phyloP scores from a whole-genome alignment of 2,888 invertebrate species.

The Hyposoter dolosus region DNA sequence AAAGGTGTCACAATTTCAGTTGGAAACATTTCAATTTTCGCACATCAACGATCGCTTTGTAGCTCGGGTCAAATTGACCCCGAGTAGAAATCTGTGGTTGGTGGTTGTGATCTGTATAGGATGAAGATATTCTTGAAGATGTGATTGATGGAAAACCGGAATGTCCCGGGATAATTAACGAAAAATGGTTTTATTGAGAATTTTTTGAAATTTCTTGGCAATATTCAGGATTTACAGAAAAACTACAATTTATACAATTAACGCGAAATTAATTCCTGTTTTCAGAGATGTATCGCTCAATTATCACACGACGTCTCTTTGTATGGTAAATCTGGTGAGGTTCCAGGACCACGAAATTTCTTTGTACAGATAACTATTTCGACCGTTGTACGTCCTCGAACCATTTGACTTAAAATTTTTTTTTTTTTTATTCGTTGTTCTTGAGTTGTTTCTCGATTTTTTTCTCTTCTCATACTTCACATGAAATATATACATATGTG shows the following conservation, averaged over 20 bases:
- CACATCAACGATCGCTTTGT: too few relatives aligned
- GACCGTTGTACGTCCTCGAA: slow-evolving; percentile 62
- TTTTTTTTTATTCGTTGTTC: slow-evolving; percentile 60
- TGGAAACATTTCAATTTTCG: too few relatives aligned
- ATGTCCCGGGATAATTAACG: too few relatives aligned
- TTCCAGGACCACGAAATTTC: slow-evolving; percentile 50
- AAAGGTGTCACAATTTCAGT: too few relatives aligned
- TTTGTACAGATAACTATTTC: slow-evolving; percentile 63
- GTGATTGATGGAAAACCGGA: too few relatives aligned
- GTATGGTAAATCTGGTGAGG: slow-evolving; percentile 31
- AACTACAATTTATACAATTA: not conserved
- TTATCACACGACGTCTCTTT: slow-evolving; percentile 41
- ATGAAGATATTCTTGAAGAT: too few relatives aligned
- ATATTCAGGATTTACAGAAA: not conserved
- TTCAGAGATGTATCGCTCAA: slow-evolving; percentile 35
- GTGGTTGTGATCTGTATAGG: too few relatives aligned
- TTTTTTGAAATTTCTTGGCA: not conserved
- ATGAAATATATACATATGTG: slow-evolving; percentile 25
- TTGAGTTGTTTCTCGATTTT: slow-evolving; percentile 58
- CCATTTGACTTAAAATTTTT: slow-evolving; percentile 48
- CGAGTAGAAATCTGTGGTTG: too few relatives aligned
- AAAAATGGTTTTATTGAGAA: not conserved
- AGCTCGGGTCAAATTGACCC: too few relatives aligned
- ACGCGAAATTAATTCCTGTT: not conserved
- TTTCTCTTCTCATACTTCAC: slow-evolving; percentile 54